phyloP scores from a whole-genome alignment of 2,113 vertebrate genomes.

The Pteruthius melanotis region DNA sequence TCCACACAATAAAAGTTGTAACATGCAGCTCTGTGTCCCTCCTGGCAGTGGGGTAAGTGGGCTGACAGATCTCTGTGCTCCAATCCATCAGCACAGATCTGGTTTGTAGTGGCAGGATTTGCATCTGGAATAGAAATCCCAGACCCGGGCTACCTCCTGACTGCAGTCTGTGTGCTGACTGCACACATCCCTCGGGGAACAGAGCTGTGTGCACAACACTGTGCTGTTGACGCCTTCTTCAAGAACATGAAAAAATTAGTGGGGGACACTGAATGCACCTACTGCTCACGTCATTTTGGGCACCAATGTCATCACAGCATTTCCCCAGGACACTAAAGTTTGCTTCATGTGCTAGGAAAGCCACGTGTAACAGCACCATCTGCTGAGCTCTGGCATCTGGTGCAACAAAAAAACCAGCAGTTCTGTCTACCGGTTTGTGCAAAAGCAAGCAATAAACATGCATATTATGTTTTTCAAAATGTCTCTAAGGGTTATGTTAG shows the following conservation, averaged over 20 bases:
- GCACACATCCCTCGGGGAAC: not conserved
- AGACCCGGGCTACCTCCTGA: not conserved
- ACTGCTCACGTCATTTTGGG: not conserved
- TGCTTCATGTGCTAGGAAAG: not conserved
- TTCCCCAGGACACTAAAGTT: rapidly evolving
- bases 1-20: not conserved
- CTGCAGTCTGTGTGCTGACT: not conserved
- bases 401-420: not conserved
- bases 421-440: not conserved
- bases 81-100: not conserved
- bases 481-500: not conserved
- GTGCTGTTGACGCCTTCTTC: not conserved
- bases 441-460: not conserved
- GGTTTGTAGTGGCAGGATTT: not conserved
- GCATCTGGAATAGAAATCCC: not conserved
- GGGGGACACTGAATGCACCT: not conserved
- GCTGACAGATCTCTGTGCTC: not conserved
- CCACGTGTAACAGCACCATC: conserved; percentile 36
- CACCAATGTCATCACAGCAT: not conserved
- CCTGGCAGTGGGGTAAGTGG: not conserved
- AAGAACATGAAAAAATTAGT: not conserved
- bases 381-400: not conserved
- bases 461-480: not conserved
- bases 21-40: not conserved
- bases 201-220: not conserved